These are phyloP conservation scores for Anas acuta DNA, from an alignment of 2,797 vertebrate genomes.

Conservation along the genomic window DNA sequence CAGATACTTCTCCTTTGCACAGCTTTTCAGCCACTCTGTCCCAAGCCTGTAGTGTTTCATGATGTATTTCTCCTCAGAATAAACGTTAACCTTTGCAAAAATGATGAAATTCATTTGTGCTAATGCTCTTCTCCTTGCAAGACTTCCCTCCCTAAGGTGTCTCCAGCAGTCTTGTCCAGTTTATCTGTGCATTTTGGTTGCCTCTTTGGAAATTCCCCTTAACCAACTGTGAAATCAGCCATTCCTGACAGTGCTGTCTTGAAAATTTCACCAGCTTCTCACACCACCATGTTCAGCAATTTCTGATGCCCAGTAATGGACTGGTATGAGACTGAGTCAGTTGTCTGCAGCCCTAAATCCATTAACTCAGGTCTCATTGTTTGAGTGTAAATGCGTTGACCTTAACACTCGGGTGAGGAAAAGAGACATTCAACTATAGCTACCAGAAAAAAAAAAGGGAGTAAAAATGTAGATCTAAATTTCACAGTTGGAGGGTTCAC, in stretches of 20 bases:
- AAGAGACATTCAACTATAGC: neutral
- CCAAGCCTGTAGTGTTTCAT: too few relatives aligned
- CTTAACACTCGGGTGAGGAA: neutral
- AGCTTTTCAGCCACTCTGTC: too few relatives aligned
- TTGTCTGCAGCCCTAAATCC: neutral
- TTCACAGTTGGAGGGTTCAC: neutral
- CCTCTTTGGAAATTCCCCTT: neutral
- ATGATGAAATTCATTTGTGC: neutral
- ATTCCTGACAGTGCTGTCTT: neutral
- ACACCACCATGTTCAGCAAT: neutral
- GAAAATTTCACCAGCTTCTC: neutral
- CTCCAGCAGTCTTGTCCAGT: neutral
- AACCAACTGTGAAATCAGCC: neutral
- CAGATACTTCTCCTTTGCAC: too few relatives aligned
- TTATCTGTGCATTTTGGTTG: neutral
- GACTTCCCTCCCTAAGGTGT: neutral
- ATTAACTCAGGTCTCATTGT: neutral
- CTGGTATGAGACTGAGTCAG: neutral
- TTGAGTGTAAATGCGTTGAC: neutral
- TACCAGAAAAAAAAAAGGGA: neutral
- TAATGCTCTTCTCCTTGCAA: neutral
- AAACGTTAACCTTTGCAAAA: neutral
- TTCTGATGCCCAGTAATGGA: neutral
- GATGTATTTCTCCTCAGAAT: neutral
- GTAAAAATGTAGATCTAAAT: too few relatives aligned